Evolutionary conservation across 2,888 invertebrate genomes (phyloP), one percentile per base, ranked within the genome.

Genomic region (Apamea sordens): DNA sequence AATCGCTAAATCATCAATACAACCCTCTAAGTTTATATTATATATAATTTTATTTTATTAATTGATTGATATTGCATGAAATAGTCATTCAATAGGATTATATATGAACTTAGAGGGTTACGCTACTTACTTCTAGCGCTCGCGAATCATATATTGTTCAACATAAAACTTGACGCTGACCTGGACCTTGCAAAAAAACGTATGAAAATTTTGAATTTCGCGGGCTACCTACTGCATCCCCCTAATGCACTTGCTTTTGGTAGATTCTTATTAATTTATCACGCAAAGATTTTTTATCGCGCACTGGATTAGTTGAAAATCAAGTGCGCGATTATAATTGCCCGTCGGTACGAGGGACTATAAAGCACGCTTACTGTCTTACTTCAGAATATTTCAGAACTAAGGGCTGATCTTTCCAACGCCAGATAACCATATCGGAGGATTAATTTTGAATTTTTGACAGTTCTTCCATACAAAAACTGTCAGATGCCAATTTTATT

Each of bases 241-340:
- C 24, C 24, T 56, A 80, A n/a, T 21, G 28, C 70, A 64, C 50
- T 80, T 32, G 72, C 72, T 67, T 71, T 67, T 67, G 53, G 36
- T 53, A 32, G 28, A 67, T 36, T 21, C 4, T 11, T 21, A n/a
- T 21, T 65, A 44, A 59, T 56, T 82, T 64, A 1, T 50, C 7
- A 18, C 44, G 21, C 21, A 18, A 3, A 11, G 28, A 11, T 47
- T 28, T 13, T n/a, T 69, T 47, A 47, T 7, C 28, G 13, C 7
- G 28, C 47, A 15, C 24, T 56, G 4, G 13, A 32, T 47, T 32
- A 47, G n/a, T 28, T 68, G 44, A 21, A 56, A 70, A 56, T 32
- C 1, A 21, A 70, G 15, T 15, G 32, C 24, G 24, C 13, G 2
- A 56, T 56, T 32, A 24, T 13, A 53, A 32, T 32, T 24, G 24